Evolutionary conservation across 2,888 invertebrate genomes (phyloP).

Genomic region (Campaea margaritaria): DNA sequence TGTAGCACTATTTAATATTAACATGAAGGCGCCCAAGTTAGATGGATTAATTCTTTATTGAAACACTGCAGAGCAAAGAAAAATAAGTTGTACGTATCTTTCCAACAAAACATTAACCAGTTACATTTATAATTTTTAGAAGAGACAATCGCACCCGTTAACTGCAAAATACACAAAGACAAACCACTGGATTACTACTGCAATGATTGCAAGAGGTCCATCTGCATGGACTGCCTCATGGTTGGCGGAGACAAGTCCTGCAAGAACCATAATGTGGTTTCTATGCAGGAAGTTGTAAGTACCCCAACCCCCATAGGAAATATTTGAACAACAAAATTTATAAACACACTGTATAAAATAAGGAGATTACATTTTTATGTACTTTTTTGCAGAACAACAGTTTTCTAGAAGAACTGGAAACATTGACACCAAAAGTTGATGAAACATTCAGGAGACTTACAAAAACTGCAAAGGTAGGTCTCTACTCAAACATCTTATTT

Average conservation of each 20-base stretch:
- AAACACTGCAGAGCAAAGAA: too few species aligned
- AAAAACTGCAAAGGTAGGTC: constrained; percentile 63
- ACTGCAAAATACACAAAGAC: constrained; percentile 65
- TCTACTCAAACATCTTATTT: background rate
- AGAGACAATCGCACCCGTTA: constrained; percentile 42
- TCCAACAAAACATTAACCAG: background rate
- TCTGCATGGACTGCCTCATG: constrained; percentile 78
- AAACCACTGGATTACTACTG: constrained; percentile 75
- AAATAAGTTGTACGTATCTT: too few species aligned
- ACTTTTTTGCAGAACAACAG: constrained; percentile 66
- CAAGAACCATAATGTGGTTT: constrained; percentile 70
- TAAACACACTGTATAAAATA: too few species aligned
- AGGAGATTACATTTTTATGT: background rate
- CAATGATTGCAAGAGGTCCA: constrained; percentile 66
- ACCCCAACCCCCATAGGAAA: background rate
- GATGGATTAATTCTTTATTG: too few species aligned
- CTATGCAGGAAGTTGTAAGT: constrained; percentile 74
- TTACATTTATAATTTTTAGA: constrained; percentile 43
- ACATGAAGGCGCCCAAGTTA: too few species aligned
- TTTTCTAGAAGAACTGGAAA: constrained; percentile 60
- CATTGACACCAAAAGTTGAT: constrained; percentile 68
- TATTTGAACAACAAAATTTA: too few species aligned
- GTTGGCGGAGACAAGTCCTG: constrained; percentile 75
- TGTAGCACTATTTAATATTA: too few species aligned
- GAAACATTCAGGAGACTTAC: constrained; percentile 72